Conservation (phyloP, 1,140 invertebrate species). For the Onthophagus taurus region DNA sequence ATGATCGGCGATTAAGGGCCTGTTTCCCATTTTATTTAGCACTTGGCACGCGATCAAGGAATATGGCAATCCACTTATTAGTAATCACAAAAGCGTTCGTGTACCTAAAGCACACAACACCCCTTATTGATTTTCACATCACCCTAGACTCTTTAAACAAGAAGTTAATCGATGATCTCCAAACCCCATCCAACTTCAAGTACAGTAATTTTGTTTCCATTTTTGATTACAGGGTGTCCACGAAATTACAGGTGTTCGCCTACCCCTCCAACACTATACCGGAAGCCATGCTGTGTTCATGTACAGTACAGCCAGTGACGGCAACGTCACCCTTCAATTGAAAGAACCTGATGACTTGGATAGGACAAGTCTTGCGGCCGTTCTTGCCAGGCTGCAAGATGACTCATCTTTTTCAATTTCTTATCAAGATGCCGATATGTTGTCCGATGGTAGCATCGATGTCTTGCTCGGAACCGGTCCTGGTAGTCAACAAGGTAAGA, state of each 20-base stretch:
- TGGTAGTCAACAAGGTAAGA: constrained; percentile 19
- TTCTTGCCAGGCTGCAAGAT: constrained; percentile 39
- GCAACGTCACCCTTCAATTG: constrained; percentile 40
- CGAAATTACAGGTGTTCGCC: constrained; percentile 39
- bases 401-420: constrained; percentile 40
- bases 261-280: constrained; percentile 39
- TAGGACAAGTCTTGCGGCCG: constrained; percentile 35
- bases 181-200: too few species aligned
- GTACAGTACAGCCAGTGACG: constrained; percentile 40
- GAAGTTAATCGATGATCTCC: too few species aligned
- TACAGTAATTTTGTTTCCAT: too few species aligned
- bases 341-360: constrained; percentile 40
- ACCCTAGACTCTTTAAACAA: too few species aligned
- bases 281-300: constrained; percentile 42
- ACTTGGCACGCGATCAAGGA: too few species aligned
- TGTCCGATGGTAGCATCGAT: constrained; percentile 39
- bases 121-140: too few species aligned
- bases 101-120: too few species aligned
- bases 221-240: constrained; percentile 40
- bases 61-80: too few species aligned
- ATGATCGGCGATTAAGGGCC: too few species aligned
- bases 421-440: constrained; percentile 37
- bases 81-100: too few species aligned
- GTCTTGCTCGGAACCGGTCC: constrained; percentile 36
- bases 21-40: too few species aligned